These are phyloP conservation scores for Stichodactyla helianthus DNA, from an alignment of 64 coral and sea anemone genomes.

Conservation along the genomic window DNA sequence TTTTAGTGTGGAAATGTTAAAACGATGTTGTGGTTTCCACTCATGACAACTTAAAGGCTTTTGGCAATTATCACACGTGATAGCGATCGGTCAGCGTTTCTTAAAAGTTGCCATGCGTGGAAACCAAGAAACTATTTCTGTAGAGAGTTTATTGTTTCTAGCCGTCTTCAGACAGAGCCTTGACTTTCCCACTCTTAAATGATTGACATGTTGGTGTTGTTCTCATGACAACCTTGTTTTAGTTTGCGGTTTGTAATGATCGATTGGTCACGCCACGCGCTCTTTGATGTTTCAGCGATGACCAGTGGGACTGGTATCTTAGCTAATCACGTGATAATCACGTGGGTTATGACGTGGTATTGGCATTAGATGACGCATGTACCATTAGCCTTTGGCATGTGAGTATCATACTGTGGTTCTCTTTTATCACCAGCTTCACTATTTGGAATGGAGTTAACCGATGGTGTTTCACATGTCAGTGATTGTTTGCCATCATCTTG, in stretches of 20 bases:
- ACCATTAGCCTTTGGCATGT: not conserved
- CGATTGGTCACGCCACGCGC: not conserved
- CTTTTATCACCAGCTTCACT: constrained; percentile 53
- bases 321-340: not conserved
- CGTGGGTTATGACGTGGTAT: not conserved
- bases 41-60: too few relatives aligned
- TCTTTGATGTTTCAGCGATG: not conserved
- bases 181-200: not conserved
- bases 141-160: not conserved
- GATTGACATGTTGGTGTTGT: not conserved
- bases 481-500: constrained; percentile 70
- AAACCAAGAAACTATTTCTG: too few relatives aligned
- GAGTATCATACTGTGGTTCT: constrained; percentile 27
- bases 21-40: too few relatives aligned
- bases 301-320: constrained; percentile 1
- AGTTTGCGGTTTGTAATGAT: not conserved
- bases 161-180: not conserved
- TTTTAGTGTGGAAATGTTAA: too few relatives aligned
- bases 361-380: constrained; percentile 15
- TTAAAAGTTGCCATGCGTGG: too few relatives aligned
- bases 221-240: not conserved
- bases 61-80: too few relatives aligned
- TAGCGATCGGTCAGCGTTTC: too few relatives aligned
- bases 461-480: constrained; percentile 61
- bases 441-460: constrained; percentile 45